Conservation (phyloP, 1,140 invertebrate species). For the Eueides isabella region DNA sequence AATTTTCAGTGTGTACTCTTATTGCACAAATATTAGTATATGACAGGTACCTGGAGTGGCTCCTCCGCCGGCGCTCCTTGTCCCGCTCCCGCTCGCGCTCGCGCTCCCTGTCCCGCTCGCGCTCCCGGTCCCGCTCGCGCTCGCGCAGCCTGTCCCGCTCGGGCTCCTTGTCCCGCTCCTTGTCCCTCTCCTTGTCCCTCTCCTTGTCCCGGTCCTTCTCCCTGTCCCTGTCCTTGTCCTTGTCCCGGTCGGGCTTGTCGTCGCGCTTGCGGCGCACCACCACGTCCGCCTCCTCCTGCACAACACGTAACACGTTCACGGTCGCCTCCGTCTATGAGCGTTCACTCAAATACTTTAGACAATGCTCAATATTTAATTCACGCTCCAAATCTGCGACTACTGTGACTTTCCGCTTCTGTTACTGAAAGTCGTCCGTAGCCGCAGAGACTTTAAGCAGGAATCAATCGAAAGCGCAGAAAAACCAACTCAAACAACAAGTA, state of each 20-base stretch:
- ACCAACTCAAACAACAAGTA: too few species aligned
- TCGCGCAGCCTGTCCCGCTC: constrained; percentile 29
- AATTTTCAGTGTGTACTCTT: too few species aligned
- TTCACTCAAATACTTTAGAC: too few species aligned
- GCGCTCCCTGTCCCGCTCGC: not conserved
- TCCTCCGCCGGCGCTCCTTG: constrained; percentile 85
- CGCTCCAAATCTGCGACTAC: too few species aligned
- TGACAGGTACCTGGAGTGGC: constrained; percentile 48
- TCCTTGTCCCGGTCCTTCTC: constrained; percentile 28
- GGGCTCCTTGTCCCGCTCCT: constrained; percentile 30
- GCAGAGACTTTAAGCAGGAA: too few species aligned
- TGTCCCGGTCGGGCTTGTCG: constrained; percentile 44
- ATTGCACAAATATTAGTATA: not conserved
- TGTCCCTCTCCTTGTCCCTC: constrained; percentile 6
- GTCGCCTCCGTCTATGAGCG: too few species aligned
- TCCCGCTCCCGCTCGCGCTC: constrained; percentile 37
- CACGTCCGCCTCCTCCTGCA: constrained; percentile 73
- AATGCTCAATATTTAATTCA: too few species aligned
- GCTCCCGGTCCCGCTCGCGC: constrained; percentile 10
- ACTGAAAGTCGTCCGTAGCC: too few species aligned
- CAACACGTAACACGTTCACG: constrained; percentile 20
- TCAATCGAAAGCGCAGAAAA: too few species aligned
- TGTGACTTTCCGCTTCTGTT: too few species aligned
- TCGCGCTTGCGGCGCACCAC: constrained; percentile 67
- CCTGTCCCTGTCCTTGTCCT: constrained; percentile 32